Conservation (phyloP, 2,113 vertebrate species). For the Silurus meridionalis region DNA sequence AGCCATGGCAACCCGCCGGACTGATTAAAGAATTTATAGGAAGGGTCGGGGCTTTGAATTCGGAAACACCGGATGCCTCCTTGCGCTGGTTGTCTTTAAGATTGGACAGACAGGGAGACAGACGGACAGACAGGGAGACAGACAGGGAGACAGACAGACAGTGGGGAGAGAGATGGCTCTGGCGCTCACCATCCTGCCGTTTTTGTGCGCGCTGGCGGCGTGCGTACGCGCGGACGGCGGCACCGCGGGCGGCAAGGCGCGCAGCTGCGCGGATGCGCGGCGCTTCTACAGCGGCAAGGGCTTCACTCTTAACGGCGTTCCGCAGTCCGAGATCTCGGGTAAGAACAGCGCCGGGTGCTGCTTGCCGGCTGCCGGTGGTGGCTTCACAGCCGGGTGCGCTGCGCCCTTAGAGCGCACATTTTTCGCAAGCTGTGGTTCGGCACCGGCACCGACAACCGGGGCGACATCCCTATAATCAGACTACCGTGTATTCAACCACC, state of each 20-base stretch:
- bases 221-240: conserved; percentile 78
- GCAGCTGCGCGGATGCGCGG: conserved; percentile 87
- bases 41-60: not conserved
- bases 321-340: conserved; percentile 93
- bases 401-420: not conserved
- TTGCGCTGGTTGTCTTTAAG: conserved; percentile 22
- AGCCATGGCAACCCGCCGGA: conserved; percentile 46
- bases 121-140: not conserved
- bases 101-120: not conserved
- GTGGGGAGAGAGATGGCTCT: conserved; percentile 73
- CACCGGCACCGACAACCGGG: not conserved
- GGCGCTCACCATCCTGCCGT: conserved; percentile 61
- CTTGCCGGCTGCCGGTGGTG: not conserved
- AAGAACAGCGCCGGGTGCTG: conserved; percentile 56
- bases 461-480: not conserved
- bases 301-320: conserved; percentile 85
- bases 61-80: conserved; percentile 15
- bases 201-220: conserved; percentile 58
- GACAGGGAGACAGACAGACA: not conserved
- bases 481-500: too few species aligned
- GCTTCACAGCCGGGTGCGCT: not conserved
- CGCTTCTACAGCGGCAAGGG: conserved; percentile 93
- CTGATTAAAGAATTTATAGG: conserved; percentile 23
- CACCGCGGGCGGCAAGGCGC: conserved; percentile 72
- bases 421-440: not conserved